Percentiles rank a stretch among this genome's conserved stretches.
Evolutionary conservation across 2,888 invertebrate species (phyloP).

Genomic region (Agrochola litura): DNA sequence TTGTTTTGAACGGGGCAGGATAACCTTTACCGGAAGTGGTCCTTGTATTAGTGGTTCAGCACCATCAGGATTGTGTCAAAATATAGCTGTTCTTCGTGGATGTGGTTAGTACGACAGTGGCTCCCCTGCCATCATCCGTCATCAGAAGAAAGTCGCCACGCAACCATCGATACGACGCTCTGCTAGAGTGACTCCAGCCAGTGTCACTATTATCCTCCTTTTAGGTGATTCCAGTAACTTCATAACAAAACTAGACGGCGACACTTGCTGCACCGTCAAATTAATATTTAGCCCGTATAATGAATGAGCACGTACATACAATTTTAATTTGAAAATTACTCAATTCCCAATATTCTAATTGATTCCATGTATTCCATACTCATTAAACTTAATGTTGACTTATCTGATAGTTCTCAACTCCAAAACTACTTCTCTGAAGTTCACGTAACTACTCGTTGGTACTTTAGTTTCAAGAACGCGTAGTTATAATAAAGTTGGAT

Average conservation of each 20-base stretch:
- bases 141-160: no score
- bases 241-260: background rate
- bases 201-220: no score
- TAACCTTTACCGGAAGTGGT: no score
- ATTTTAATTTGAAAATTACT: background rate
- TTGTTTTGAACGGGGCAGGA: background rate
- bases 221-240: background rate
- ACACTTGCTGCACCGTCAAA: background rate
- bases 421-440: constrained; percentile 20
- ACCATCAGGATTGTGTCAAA: no score
- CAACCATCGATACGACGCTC: no score
- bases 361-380: constrained; percentile 21
- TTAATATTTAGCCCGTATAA: background rate
- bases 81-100: no score
- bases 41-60: no score
- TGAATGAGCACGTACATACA: background rate
- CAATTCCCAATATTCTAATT: constrained; percentile 1
- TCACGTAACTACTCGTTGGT: constrained; percentile 17
- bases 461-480: constrained; percentile 17
- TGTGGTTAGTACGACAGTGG: no score
- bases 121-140: no score
- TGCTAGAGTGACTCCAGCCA: no score
- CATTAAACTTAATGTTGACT: constrained; percentile 47
- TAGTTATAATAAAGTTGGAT: constrained; percentile 29
- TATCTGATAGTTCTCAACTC: constrained; percentile 29